Conservation (phyloP, 64 coral and sea anemone genomes). For the Exaiptasia diaphana region DNA sequence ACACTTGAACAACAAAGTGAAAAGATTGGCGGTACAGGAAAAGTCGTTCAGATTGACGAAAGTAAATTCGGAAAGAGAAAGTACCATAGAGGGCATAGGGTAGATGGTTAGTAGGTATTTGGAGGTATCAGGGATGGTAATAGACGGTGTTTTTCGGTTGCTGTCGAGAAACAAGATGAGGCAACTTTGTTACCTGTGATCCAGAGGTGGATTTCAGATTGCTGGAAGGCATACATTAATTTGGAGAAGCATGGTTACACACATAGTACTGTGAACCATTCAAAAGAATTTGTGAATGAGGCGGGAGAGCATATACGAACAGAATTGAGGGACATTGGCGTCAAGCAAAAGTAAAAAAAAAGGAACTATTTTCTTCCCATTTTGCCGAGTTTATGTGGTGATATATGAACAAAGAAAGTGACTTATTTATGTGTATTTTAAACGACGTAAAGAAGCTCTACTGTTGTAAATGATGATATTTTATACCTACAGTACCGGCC, state of each 20-base stretch:
- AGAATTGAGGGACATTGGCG: background rate
- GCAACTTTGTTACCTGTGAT: background rate
- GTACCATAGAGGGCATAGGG: background rate
- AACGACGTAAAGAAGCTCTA: too few species aligned
- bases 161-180: conserved; percentile 1
- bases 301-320: background rate
- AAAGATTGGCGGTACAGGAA: background rate
- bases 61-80: conserved; percentile 9
- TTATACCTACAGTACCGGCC: background rate
- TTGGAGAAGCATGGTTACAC: background rate
- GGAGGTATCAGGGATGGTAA: background rate
- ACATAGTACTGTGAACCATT: background rate
- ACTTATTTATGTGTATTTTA: too few species aligned
- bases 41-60: background rate
- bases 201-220: background rate
- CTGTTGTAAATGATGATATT: too few species aligned
- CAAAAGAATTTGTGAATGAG: conserved; percentile 10
- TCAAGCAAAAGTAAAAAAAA: background rate
- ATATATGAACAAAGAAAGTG: too few species aligned
- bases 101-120: conserved; percentile 28
- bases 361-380: background rate
- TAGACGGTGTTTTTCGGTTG: conserved; percentile 25
- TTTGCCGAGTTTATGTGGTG: background rate
- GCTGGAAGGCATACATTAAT: background rate
- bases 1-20: background rate